These are phyloP conservation scores for Empis stercorea DNA, from an alignment of 2,888 invertebrate genomes.

Conservation along the genomic window DNA sequence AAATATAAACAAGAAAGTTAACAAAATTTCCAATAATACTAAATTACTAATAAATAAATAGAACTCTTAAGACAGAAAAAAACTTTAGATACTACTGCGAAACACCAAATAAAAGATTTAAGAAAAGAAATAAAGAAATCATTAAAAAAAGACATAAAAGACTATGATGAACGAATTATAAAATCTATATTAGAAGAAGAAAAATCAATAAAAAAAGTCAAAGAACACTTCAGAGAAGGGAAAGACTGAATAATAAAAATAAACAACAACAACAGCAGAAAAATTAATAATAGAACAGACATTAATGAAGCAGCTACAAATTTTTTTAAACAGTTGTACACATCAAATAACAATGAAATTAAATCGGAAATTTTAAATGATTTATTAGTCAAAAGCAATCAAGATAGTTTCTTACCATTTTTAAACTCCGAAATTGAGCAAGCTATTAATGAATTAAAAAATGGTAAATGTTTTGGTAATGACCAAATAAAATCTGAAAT, in stretches of 20 bases:
- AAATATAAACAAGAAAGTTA: not conserved
- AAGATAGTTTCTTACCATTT: no score
- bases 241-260: not conserved
- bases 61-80: not conserved
- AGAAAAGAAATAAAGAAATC: not conserved
- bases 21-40: not conserved
- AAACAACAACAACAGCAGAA: no score
- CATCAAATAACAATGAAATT: no score
- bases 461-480: no score
- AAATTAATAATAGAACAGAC: no score
- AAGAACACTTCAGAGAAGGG: slow-evolving; percentile 3
- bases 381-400: no score
- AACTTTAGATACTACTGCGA: not conserved
- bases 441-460: no score
- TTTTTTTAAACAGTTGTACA: no score
- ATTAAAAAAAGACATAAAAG: not conserved
- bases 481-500: no score
- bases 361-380: no score
- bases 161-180: not conserved
- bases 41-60: slow-evolving; percentile 1
- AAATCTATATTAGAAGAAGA: not conserved
- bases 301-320: no score
- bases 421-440: no score
- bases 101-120: not conserved
- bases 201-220: slow-evolving; percentile 2